Conservation (phyloP, 2,888 invertebrate genomes). For the Apantesis nais region DNA sequence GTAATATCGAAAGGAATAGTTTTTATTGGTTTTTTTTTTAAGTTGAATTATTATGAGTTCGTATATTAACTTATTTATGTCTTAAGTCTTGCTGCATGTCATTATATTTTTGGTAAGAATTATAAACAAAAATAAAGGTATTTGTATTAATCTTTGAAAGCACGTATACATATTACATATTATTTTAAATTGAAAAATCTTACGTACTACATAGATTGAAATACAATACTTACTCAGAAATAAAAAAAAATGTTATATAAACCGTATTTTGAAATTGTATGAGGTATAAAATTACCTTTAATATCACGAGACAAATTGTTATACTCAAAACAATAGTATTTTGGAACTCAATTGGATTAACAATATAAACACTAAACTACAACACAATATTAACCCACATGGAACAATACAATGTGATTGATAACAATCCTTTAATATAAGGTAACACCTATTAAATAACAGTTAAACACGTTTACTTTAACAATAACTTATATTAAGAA, state of each 20-base stretch:
- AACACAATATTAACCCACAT: slow-evolving; percentile 50
- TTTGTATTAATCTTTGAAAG: no score
- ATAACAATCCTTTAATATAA: slow-evolving; percentile 49
- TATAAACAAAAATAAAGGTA: background rate
- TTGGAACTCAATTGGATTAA: slow-evolving; percentile 6
- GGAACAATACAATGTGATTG: slow-evolving; percentile 62
- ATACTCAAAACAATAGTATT: background rate
- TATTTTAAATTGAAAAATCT: no score
- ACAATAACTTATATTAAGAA: background rate
- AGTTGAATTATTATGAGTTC: background rate
- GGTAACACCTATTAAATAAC: slow-evolving; percentile 18
- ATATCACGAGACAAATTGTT: background rate
- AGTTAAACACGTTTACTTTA: background rate
- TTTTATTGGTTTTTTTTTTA: background rate
- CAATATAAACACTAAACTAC: slow-evolving; percentile 25
- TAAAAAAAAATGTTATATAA: background rate
- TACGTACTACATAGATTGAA: no score
- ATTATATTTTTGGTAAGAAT: background rate
- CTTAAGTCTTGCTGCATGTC: no score
- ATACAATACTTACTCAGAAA: no score
- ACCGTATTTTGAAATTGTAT: background rate
- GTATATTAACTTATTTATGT: background rate
- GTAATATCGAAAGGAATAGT: background rate
- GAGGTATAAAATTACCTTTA: background rate
- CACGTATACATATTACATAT: no score